Conservation (phyloP, 2,113 vertebrate species). For the Phrynosoma platyrhinos region DNA sequence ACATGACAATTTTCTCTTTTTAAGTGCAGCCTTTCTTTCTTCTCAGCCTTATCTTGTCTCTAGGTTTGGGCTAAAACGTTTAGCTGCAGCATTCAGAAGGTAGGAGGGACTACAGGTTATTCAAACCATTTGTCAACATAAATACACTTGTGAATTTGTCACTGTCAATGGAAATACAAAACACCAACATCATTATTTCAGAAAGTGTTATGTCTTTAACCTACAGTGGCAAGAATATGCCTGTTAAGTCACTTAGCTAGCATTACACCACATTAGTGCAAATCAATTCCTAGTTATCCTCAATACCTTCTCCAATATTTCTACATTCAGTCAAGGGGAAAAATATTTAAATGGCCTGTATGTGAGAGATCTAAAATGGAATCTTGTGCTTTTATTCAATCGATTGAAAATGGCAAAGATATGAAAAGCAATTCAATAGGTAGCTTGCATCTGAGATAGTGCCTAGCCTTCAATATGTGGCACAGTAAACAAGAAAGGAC, state of each 20-base stretch:
- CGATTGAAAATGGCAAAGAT: constrained; percentile 33
- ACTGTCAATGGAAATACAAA: constrained; percentile 28
- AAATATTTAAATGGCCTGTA: constrained; percentile 15
- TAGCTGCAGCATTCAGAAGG: not conserved
- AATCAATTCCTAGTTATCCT: constrained; percentile 50
- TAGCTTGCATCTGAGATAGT: constrained; percentile 17
- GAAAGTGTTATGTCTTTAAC: constrained; percentile 45
- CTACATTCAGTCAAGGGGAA: constrained; percentile 26
- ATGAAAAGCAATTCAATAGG: constrained; percentile 46
- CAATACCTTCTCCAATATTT: constrained; percentile 47
- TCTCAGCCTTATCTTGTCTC: not conserved
- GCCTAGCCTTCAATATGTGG: not conserved
- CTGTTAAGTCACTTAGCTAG: constrained; percentile 49
- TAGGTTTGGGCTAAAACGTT: not conserved
- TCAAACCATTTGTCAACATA: not conserved
- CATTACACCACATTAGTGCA: constrained; percentile 47
- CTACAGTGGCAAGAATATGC: constrained; percentile 48
- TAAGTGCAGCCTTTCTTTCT: not conserved
- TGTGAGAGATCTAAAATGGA: constrained; percentile 45
- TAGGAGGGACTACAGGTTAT: constrained; percentile 1
- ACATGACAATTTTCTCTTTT: not conserved
- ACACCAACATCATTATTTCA: constrained; percentile 33
- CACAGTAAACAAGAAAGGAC: not conserved
- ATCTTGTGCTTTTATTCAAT: constrained; percentile 39
- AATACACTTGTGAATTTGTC: not conserved